Conservation (phyloP, 2,888 invertebrate genomes). For the Scaptomyza flava region DNA sequence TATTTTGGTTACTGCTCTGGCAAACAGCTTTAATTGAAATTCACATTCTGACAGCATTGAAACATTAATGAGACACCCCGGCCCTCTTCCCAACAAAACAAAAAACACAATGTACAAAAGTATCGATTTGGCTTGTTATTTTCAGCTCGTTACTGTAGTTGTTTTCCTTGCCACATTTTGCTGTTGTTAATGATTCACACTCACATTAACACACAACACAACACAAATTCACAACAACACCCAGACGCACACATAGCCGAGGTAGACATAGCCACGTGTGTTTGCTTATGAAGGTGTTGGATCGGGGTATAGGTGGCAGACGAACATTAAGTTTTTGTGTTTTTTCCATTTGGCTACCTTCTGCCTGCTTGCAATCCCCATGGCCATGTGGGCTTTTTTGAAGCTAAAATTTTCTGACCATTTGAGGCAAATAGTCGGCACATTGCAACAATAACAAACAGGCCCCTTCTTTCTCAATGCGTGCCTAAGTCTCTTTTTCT, state of each 20-base stretch:
- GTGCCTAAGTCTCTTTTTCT: background rate
- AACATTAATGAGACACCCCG: conserved; percentile 58
- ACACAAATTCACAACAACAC: conserved; percentile 17
- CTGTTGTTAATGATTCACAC: conserved; percentile 53
- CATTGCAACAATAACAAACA: conserved; percentile 69
- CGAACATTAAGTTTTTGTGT: conserved; percentile 42
- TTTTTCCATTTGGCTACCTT: conserved; percentile 29
- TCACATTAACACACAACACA: conserved; percentile 8
- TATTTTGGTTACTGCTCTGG: conserved; percentile 5
- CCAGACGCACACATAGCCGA: conserved; percentile 21
- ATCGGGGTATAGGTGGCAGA: conserved; percentile 18
- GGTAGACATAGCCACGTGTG: conserved; percentile 46
- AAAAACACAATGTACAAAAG: conserved; percentile 35
- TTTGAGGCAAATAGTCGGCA: conserved; percentile 69
- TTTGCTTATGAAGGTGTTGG: background rate
- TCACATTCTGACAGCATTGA: conserved; percentile 38
- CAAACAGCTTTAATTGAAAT: conserved; percentile 52
- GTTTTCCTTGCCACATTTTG: conserved; percentile 52
- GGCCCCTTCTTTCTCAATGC: conserved; percentile 28
- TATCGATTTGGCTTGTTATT: conserved; percentile 70
- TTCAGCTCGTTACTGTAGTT: conserved; percentile 63
- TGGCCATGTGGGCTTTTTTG: conserved; percentile 54
- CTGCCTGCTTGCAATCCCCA: conserved; percentile 11
- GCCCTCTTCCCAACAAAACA: background rate
- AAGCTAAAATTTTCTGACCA: conserved; percentile 70